Base-by-base conservation (phyloP, 2,888 invertebrate genomes). In the Caenorhabditis becei region DNA sequence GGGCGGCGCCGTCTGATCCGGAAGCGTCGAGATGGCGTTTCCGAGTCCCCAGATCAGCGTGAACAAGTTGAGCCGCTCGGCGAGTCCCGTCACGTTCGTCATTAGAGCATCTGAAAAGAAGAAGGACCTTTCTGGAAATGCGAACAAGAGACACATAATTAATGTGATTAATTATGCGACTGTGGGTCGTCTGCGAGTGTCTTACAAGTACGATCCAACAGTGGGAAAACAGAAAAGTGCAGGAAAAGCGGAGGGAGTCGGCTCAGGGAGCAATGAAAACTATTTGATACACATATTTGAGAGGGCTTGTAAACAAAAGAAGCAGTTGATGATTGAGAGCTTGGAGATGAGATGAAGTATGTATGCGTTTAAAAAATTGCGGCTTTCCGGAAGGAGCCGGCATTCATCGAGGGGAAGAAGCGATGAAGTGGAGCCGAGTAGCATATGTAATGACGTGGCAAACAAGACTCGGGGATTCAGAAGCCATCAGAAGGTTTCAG, bases 11-110 rank as follows among this genome's bases (percentile, higher is more conserved):
- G 49, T 10, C 5, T 37, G 51, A 11, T 69, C 56, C 53, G 80
- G 80, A 59, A 80, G 65, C 26, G 54, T 65, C 20, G 69, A 56
- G 37, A 80, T 58, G 24, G 69, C 80, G 41, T 80, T 74, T 69
- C 83, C 83, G 59, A 83, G 72, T 35, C 83, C 83, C 83, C 81
- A 83, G 28, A 83, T 79, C 20, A 83, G 32, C 24, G 83, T 83
- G 62, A 83, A 83, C 58, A 83, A 61, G 59, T 83, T 83, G 26
- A 80, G 58, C 41, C 67, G 53, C 35, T 79, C 79, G 14, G 72
- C 23, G 24, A 72, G 32, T 65, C 72, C 72, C 61, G 79, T 77
- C 20, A 63, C 70, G 59, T 70, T 70, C 16, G 77, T 53, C 71
- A 78, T 70, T 65, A 51, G 41, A 58, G 26, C 70, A 77, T 77